Conservation (phyloP, 2,797 vertebrate species). For the Hemibagrus guttatus region DNA sequence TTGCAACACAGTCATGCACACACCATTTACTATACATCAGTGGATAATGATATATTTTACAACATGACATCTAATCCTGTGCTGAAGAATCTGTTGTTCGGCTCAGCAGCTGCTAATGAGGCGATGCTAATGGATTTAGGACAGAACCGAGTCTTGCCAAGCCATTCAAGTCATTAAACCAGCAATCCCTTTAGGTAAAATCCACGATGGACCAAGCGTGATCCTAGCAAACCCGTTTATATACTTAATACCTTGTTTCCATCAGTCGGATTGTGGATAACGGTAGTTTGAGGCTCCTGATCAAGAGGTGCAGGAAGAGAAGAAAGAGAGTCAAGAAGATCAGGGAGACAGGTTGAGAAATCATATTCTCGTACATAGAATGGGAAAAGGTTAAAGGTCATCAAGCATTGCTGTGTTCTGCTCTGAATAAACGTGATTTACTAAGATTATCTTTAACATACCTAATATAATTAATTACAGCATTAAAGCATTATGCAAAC, state of each 20-base stretch:
- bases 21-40: background rate
- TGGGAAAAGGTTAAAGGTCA: slow-evolving; percentile 42
- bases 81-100: background rate
- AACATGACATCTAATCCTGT: background rate
- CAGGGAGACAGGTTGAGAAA: slow-evolving; percentile 66
- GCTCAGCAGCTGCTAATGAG: slow-evolving; percentile 4
- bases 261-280: slow-evolving; percentile 98
- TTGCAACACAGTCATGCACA: background rate
- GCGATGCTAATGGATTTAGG: background rate
- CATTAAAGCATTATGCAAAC: background rate
- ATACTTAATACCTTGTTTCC: slow-evolving; percentile 94
- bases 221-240: slow-evolving; percentile 20
- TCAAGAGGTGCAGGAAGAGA: slow-evolving; percentile 67
- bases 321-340: slow-evolving; percentile 61
- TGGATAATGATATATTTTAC: background rate
- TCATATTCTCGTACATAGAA: slow-evolving; percentile 13
- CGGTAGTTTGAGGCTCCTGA: slow-evolving; percentile 98
- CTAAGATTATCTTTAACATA: background rate
- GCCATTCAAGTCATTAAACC: slow-evolving; percentile 5
- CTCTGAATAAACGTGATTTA: background rate
- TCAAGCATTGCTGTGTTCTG: slow-evolving; percentile 30
- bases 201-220: background rate
- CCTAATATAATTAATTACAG: background rate
- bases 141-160: background rate
- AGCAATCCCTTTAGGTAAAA: background rate